A percentile compares a stretch with the other conserved stretches of the same genome.
Evolutionary conservation across 2,888 invertebrate species (phyloP).

Genomic region (Limnephilus rhombicus): DNA sequence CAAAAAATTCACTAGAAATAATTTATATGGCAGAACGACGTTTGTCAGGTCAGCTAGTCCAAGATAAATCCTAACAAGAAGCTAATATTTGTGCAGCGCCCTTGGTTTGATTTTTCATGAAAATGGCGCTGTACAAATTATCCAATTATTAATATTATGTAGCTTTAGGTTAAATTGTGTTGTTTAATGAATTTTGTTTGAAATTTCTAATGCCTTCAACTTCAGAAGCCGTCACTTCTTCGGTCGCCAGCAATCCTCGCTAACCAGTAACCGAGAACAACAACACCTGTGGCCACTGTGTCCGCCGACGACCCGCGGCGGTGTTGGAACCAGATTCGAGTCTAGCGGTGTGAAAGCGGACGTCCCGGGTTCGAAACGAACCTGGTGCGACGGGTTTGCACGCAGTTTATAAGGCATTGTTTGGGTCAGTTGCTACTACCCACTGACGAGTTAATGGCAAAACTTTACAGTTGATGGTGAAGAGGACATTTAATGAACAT

Average conservation of each 20-base stretch:
- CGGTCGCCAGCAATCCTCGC: background rate
- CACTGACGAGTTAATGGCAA: background rate
- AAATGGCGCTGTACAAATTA: too few relatives aligned
- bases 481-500: background rate
- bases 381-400: background rate
- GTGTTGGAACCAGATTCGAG: background rate
- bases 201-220: background rate
- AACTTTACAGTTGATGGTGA: background rate
- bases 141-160: too few relatives aligned
- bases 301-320: constrained; percentile 15
- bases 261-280: background rate
- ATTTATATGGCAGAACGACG: too few relatives aligned
- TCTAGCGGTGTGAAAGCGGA: constrained; percentile 11
- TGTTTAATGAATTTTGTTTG: too few relatives aligned
- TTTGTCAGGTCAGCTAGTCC: too few relatives aligned
- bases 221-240: background rate
- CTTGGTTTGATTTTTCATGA: too few relatives aligned
- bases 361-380: background rate
- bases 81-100: too few relatives aligned
- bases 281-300: constrained; percentile 23
- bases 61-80: too few relatives aligned
- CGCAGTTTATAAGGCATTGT: constrained; percentile 3
- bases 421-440: background rate
- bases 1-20: too few relatives aligned
- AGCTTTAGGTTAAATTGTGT: too few relatives aligned